Conservation (phyloP, 2,888 invertebrate genomes). For the Andrena trimmerana region DNA sequence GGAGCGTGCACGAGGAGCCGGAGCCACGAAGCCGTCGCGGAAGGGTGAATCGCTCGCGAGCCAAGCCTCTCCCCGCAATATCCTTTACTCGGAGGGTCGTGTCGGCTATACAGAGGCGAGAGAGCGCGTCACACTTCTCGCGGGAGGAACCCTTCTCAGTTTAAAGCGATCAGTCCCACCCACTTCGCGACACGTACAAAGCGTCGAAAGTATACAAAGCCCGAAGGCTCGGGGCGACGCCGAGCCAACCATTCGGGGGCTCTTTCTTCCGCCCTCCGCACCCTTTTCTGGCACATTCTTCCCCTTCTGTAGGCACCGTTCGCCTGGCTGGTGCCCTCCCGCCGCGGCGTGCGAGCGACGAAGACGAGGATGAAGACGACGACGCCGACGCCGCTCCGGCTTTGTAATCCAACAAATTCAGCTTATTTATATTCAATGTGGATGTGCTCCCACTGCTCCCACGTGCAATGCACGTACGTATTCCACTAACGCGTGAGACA, state of each 20-base stretch:
- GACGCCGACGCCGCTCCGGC: slow-evolving; percentile 58
- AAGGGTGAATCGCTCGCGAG: slow-evolving; percentile 37
- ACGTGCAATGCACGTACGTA: slow-evolving; percentile 74
- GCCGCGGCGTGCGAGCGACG: neutral
- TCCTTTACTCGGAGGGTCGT: slow-evolving; percentile 41
- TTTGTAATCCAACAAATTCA: slow-evolving; percentile 77
- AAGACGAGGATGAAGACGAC: neutral
- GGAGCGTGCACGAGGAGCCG: slow-evolving; percentile 6
- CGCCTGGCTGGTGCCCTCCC: neutral
- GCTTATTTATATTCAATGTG: slow-evolving; percentile 77
- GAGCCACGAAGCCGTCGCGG: neutral
- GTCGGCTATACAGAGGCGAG: slow-evolving; percentile 25
- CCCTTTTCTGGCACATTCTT: slow-evolving; percentile 23
- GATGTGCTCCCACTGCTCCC: slow-evolving; percentile 66
- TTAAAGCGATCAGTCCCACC: slow-evolving; percentile 76
- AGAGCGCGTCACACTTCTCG: slow-evolving; percentile 51
- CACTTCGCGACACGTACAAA: slow-evolving; percentile 75
- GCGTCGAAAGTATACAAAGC: slow-evolving; percentile 72
- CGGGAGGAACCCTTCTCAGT: slow-evolving; percentile 64
- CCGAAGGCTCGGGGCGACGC: slow-evolving; percentile 51
- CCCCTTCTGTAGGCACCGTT: slow-evolving; percentile 30
- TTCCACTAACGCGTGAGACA: slow-evolving; percentile 71
- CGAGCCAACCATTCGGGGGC: slow-evolving; percentile 56
- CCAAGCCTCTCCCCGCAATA: slow-evolving; percentile 47
- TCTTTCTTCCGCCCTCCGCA: slow-evolving; percentile 46